Base-by-base conservation (phyloP, 2,797 vertebrate genomes). In the Trachops cirrhosus region DNA sequence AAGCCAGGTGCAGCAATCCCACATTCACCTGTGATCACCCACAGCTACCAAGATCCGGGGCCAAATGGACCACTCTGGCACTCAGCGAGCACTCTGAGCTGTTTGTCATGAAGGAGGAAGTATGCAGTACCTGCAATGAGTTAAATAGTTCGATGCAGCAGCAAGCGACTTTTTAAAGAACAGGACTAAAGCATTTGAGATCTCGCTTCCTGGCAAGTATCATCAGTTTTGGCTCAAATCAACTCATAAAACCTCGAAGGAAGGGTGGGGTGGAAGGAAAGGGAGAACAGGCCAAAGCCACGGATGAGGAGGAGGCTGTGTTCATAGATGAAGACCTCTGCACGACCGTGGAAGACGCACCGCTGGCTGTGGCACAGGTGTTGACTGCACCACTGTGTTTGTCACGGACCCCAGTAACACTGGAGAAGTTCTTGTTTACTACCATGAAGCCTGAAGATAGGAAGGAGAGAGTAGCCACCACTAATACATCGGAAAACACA, bases 61-160 rank as follows among this genome's bases (percentile, higher is more conserved):
- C 99, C 32, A 99, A 99, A 98, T 99, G 99, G 99, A 99, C 98
- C 98, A 99, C 95, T 97, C 98, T 9, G 44, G 99, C 99, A 21
- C 98, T 99, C n/a, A 99, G 99, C 0, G 99, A 99, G 97, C 99
- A 99, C 24, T 99, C 99, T 54, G 99, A 99, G 97, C 99, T 99
- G 16, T 99, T 99, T 95, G 98, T 99, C 57, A 99, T 99, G 99
- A 99, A 99, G 98, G 99, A 99, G 96, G 99, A 99, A 97, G 97
- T 99, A 93, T 99, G 99, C 96, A 99, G 99, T 32, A 98, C 99
- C 0, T 99, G 99, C 98, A 99, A 99, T 0, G 99, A 99, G 98
- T 97, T 99, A 97, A 99, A 99, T 0, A 99, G 99, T 96, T 99
- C 99, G 0, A 34, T 99, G 29, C 98, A 98, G 92, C 99, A 99